Conservation (phyloP, 2,797 vertebrate species). For the Chelmon rostratus region DNA sequence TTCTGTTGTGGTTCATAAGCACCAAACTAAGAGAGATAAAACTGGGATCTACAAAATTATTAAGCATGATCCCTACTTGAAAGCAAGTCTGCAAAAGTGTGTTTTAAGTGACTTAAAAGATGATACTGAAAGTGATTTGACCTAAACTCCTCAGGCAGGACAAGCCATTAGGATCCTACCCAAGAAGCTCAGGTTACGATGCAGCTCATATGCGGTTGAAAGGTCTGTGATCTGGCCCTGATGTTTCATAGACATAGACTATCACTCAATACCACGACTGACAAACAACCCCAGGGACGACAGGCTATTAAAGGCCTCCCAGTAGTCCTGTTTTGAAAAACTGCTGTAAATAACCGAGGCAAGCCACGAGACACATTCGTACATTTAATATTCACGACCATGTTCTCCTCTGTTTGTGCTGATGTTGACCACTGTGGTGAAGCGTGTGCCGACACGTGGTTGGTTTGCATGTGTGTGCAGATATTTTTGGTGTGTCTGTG, state of each 20-base stretch:
- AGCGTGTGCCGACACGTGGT: constrained; percentile 29
- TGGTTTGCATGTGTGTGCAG: constrained; percentile 32
- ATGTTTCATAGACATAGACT: constrained; percentile 65
- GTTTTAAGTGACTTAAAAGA: constrained; percentile 49
- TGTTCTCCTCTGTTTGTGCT: constrained; percentile 25
- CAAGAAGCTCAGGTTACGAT: constrained; percentile 53
- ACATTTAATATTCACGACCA: constrained; percentile 52
- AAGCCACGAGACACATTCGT: constrained; percentile 22
- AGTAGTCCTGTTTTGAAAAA: constrained; percentile 49
- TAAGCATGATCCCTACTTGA: not conserved
- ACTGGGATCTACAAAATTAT: not conserved
- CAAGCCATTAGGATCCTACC: constrained; percentile 35
- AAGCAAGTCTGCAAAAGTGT: constrained; percentile 41
- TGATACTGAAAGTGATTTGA: constrained; percentile 40
- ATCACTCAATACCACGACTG: constrained; percentile 51
- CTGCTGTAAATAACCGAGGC: constrained; percentile 50
- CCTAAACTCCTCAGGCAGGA: constrained; percentile 35
- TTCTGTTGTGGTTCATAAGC: not conserved
- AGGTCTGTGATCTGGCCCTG: constrained; percentile 44
- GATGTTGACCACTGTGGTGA: constrained; percentile 44
- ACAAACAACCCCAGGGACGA: constrained; percentile 55
- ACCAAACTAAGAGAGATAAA: not conserved
- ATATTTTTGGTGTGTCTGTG: constrained; percentile 43
- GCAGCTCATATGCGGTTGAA: constrained; percentile 44
- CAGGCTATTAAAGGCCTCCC: constrained; percentile 56